A percentile compares a stretch with the other conserved stretches of the same genome.
These are phyloP conservation scores for Ostrea denselamellosa DNA, from an alignment of 1,140 invertebrate species.

Conservation along the genomic window DNA sequence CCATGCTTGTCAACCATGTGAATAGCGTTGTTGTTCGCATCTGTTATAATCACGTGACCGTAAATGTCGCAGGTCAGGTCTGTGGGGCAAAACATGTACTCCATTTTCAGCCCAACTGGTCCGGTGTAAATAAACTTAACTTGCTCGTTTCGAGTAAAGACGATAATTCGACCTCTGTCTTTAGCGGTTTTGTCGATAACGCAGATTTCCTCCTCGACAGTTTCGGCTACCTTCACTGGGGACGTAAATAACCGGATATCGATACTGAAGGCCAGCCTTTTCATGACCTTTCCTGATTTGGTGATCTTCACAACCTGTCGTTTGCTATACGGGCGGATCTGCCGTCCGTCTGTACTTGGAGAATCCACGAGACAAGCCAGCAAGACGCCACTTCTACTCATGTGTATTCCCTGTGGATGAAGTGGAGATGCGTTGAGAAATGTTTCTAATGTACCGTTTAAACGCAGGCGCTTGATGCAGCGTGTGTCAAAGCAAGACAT, in stretches of 20 bases:
- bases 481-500: slow-evolving; percentile 49
- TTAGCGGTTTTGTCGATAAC: slow-evolving; percentile 48
- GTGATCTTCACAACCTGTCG: slow-evolving; percentile 46
- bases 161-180: slow-evolving; percentile 44
- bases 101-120: slow-evolving; percentile 27
- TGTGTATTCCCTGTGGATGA: slow-evolving; percentile 48
- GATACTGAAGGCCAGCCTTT: slow-evolving; percentile 42
- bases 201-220: slow-evolving; percentile 48
- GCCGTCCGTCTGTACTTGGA: slow-evolving; percentile 4
- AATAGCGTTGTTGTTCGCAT: slow-evolving; percentile 46
- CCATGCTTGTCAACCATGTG: slow-evolving; percentile 50
- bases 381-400: slow-evolving; percentile 42
- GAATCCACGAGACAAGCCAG: slow-evolving; percentile 48
- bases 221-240: slow-evolving; percentile 47
- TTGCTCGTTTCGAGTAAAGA: slow-evolving; percentile 48
- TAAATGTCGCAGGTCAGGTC: slow-evolving; percentile 47
- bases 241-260: slow-evolving; percentile 42
- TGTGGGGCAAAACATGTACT: slow-evolving; percentile 44
- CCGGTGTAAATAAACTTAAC: slow-evolving; percentile 47
- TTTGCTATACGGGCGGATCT: slow-evolving; percentile 48
- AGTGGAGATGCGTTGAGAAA: slow-evolving; percentile 46
- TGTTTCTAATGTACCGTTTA: slow-evolving; percentile 47
- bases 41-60: slow-evolving; percentile 42
- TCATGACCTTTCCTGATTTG: slow-evolving; percentile 46
- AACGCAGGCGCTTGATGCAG: slow-evolving; percentile 42